Evolutionary conservation across 1,140 invertebrate genomes (phyloP), one percentile per base, ranked within the genome.

Genomic region (Drosophila bifasciata): DNA sequence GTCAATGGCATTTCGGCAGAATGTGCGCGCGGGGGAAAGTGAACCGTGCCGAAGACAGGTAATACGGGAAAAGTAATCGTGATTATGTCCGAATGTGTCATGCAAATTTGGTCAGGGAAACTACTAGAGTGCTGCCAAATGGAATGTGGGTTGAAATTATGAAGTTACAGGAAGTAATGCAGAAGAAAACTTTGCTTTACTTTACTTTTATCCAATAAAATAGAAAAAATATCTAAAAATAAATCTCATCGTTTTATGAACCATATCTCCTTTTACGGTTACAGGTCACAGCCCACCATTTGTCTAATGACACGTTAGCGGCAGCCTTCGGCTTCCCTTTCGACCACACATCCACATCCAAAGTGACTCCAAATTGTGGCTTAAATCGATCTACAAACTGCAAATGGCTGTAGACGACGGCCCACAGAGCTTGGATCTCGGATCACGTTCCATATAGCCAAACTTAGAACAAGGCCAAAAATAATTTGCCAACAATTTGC

Each of bases 391-490:
- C 58, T 49, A 61, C 59, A 52, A 62, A 49, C 36, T 61, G 63
- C 44, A 68, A 68, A 68, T 68, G 58, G 45, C 45, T 63, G 50
- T 44, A 51, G 48, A 57, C 49, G 48, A 57, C 49, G 46, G 68
- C 78, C 61, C 78, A 71, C 78, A 63, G 15, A 25, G 43, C 59
- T 41, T 16, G 32, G 23, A 32, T 28, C 39, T 17, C 19, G 36
- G 70, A 50, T 66, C 71, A 75, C 62, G 62, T 66, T 57, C 50
- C 44, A 73, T 74, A 53, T 67, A 68, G 46, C 71, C 75, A 88
- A 88, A 88, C 72, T 77, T 76, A 80, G 84, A 36, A 89, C 83
- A 88, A 88, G 83, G 83, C 84, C 83, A 88, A 89, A 86, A 86
- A 88, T 88, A 88, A 88, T 88, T 89, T 83, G 80, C 62, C 32